Evolutionary conservation across 1,140 invertebrate species (phyloP).

Genomic region (Octopus sinensis): DNA sequence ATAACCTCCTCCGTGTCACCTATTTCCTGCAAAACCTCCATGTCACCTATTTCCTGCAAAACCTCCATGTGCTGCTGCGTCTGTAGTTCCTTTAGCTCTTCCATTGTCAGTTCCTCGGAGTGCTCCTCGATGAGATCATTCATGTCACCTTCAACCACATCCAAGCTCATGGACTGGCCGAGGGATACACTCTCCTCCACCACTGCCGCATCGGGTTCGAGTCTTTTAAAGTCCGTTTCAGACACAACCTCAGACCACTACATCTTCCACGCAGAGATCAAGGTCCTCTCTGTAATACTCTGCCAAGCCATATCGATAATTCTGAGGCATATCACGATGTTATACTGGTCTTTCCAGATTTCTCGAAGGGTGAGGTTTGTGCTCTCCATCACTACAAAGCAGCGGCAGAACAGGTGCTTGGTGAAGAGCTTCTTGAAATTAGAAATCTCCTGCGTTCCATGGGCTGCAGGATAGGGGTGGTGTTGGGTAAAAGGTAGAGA

Average conservation of each 20-base stretch:
- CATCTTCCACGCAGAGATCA: not conserved
- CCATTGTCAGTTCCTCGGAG: not conserved
- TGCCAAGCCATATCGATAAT: not conserved
- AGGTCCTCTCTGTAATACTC: conserved; percentile 1
- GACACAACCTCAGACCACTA: not conserved
- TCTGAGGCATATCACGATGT: conserved; percentile 7
- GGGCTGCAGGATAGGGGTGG: conserved; percentile 1
- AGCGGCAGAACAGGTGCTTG: not conserved
- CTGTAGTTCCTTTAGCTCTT: not conserved
- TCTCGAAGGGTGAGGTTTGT: not conserved
- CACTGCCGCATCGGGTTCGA: not conserved
- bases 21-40: not conserved
- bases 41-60: conserved; percentile 7
- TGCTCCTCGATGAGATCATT: not conserved
- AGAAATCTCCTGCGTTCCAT: not conserved
- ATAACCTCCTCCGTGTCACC: conserved; percentile 1
- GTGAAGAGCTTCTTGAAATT: conserved; percentile 7
- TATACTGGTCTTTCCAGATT: not conserved
- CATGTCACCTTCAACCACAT: not conserved
- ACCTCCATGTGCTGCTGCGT: not conserved
- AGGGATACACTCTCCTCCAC: conserved; percentile 1
- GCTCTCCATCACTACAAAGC: not conserved
- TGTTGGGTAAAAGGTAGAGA: not conserved
- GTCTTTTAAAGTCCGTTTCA: not conserved
- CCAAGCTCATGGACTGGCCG: not conserved